Base-by-base conservation (phyloP, 2,888 invertebrate species). In the Nemotelus pantherinus region DNA sequence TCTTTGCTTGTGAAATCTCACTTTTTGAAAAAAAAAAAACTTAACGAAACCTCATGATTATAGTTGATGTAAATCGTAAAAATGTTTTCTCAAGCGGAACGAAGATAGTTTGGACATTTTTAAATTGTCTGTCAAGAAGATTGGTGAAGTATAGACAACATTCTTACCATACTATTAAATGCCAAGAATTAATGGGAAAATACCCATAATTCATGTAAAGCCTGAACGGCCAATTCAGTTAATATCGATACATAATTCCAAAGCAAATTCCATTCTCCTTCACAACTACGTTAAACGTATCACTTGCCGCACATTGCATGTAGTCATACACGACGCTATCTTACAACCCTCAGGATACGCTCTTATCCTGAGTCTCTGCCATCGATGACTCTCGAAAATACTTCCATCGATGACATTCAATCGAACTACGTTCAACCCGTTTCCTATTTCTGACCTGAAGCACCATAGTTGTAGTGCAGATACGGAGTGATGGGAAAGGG, bases 401-500 rank as follows among this genome's bases (percentile, higher is more conserved):
- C 70, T 6, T 70, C 53, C 44, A 55, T 55, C 50, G 41, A 48
- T 9, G 55, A 55, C 55, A 70, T 70, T 70, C 70, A 70, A 70
- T 70, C 55, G 53, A 55, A 70, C 53, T 9, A 50, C 70, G 41
- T 55, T 55, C 70, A 55, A 70, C 55, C 55, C 55, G 70, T 70
- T 70, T 70, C 55, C 25, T 25, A 25, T 25, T 25, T 25, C 70
- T 41, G 53, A 70, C 70, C 70, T 39, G 9, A 50, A 25, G 25
- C 25, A 55, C 41, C 10, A 53, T 70, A 44, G 41, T 55, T 43
- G 43, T 41, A 41, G 48, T n/a, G 55, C 43, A 3, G 55, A 70
- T 70, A 53, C 55, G 7, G 55, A 5, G 10, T 47, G 70, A 70
- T 70, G 43, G 70, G 53, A 39, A 41, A 47, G 25, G 44, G 70